Conservation (phyloP, 2,888 invertebrate species). For the Cataglyphis altisquamis region DNA sequence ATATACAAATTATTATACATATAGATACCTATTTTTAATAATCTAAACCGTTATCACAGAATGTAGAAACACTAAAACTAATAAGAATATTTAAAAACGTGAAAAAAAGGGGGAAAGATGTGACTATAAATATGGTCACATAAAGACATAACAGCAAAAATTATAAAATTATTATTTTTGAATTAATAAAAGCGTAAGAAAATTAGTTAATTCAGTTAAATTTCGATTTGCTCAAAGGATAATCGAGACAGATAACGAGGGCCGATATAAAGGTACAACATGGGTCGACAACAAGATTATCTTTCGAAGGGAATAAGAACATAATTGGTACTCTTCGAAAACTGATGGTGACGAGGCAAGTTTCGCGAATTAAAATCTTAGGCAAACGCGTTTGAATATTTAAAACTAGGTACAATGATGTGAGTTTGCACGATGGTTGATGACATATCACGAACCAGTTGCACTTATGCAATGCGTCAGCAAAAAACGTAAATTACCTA, state of each 20-base stretch:
- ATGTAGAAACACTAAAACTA: background rate
- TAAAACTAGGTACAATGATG: slow-evolving; percentile 65
- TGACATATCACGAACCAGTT: slow-evolving; percentile 29
- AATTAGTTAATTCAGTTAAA: slow-evolving; percentile 37
- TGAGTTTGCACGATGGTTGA: slow-evolving; percentile 19
- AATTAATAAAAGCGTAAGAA: background rate
- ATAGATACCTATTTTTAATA: background rate
- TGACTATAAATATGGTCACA: background rate
- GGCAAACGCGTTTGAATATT: slow-evolving; percentile 69
- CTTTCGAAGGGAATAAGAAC: slow-evolving; percentile 71
- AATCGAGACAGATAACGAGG: slow-evolving; percentile 17
- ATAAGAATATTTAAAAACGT: background rate
- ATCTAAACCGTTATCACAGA: background rate
- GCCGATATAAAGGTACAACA: background rate
- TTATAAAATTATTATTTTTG: background rate
- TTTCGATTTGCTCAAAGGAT: background rate
- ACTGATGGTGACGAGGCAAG: slow-evolving; percentile 4
- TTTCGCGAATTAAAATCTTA: slow-evolving; percentile 78
- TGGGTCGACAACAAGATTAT: slow-evolving; percentile 64
- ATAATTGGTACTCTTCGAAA: slow-evolving; percentile 64
- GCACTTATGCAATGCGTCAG: slow-evolving; percentile 28
- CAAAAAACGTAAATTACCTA: slow-evolving; percentile 43
- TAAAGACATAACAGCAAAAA: background rate
- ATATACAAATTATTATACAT: background rate
- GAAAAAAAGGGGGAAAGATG: background rate